Conservation (phyloP, 2,113 vertebrate genomes). For the Hippocampus mohnikei region DNA sequence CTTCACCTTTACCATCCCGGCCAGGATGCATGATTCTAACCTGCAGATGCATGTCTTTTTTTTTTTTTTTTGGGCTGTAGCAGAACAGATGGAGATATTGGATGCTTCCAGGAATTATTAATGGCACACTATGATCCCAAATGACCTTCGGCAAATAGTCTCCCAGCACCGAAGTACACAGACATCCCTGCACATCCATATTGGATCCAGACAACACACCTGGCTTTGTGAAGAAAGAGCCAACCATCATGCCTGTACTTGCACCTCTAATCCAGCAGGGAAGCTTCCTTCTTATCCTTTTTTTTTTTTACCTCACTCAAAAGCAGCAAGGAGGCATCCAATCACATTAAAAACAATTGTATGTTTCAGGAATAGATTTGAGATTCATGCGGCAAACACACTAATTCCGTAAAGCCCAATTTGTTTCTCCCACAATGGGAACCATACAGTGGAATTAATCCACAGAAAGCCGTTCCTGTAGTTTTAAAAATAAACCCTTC, state of each 20-base stretch:
- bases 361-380: constrained; percentile 58
- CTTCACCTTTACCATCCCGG: constrained; percentile 50
- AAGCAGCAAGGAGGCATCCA: constrained; percentile 29
- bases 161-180: constrained; percentile 56
- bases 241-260: constrained; percentile 50
- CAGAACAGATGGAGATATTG: constrained; percentile 69
- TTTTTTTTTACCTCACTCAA: constrained; percentile 29
- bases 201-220: constrained; percentile 70
- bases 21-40: constrained; percentile 56
- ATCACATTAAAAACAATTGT: constrained; percentile 48
- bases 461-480: constrained; percentile 61
- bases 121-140: constrained; percentile 72
- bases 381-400: constrained; percentile 55
- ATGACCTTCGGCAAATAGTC: constrained; percentile 75
- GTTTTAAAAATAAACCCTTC: constrained; percentile 70
- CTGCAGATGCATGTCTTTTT: constrained; percentile 54
- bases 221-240: constrained; percentile 53
- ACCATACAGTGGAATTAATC: constrained; percentile 66
- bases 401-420: constrained; percentile 71
- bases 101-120: constrained; percentile 74
- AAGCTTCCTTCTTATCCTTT: constrained; percentile 43
- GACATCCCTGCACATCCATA: constrained; percentile 56
- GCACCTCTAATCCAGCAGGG: constrained; percentile 41
- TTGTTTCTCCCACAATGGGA: constrained; percentile 67
- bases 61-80: constrained; percentile 46